These are phyloP conservation scores for Delia radicum DNA, from an alignment of 1,140 invertebrate genomes.

Conservation along the genomic window DNA sequence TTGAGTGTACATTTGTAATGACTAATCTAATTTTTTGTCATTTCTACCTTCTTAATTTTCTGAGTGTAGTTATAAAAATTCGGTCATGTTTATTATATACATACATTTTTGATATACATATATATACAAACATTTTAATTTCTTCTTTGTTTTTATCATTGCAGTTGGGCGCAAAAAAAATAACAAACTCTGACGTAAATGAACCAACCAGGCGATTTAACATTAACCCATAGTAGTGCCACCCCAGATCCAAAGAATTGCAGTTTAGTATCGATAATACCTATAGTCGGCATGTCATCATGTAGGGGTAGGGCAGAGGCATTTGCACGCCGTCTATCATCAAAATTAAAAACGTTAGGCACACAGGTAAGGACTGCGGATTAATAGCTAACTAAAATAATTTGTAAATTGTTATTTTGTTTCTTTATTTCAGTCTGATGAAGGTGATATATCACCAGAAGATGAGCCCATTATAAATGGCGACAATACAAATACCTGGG, in stretches of 20 bases:
- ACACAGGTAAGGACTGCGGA: constrained; percentile 48
- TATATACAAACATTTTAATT: background rate
- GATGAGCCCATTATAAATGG: constrained; percentile 53
- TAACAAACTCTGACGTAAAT: constrained; percentile 46
- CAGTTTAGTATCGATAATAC: constrained; percentile 52
- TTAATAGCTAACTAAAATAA: background rate
- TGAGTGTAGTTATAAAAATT: no score
- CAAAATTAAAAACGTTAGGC: constrained; percentile 69
- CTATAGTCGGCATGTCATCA: constrained; percentile 65
- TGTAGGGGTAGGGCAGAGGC: constrained; percentile 76
- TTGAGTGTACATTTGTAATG: no score
- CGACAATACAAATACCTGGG: constrained; percentile 46
- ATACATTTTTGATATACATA: no score
- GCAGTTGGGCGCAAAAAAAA: constrained; percentile 9
- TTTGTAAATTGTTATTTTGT: background rate
- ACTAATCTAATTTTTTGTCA: no score
- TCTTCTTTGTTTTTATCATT: background rate
- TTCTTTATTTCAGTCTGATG: constrained; percentile 37
- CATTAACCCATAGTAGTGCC: constrained; percentile 42
- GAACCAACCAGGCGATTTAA: constrained; percentile 52
- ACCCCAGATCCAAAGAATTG: constrained; percentile 50
- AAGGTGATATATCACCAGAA: constrained; percentile 42
- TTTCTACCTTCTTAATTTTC: no score
- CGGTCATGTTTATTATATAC: background rate
- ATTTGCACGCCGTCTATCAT: constrained; percentile 74